These are phyloP conservation scores for Gasteruption jaculator DNA, from an alignment of 2,888 invertebrate genomes.

Conservation along the genomic window DNA sequence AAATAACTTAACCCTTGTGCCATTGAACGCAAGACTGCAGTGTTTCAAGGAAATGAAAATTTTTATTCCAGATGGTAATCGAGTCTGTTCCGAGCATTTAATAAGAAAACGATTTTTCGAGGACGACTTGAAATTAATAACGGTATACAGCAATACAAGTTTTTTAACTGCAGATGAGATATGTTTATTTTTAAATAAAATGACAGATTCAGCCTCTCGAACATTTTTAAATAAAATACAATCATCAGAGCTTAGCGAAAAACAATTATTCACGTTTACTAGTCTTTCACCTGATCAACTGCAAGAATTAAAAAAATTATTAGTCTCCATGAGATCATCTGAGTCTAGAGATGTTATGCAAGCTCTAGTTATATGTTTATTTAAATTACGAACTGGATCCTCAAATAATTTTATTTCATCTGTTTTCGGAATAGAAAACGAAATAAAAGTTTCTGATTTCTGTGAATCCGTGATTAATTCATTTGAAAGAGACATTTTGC, in stretches of 20 bases:
- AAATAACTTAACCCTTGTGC: slow-evolving; percentile 10
- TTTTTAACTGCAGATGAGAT: slow-evolving; percentile 6
- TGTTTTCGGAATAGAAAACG: slow-evolving; percentile 10
- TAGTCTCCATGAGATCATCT: slow-evolving; percentile 13
- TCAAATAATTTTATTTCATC: slow-evolving; percentile 13
- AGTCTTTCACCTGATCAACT: slow-evolving; percentile 12
- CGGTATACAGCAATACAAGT: slow-evolving; percentile 12
- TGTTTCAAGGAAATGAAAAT: slow-evolving; percentile 13
- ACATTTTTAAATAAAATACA: slow-evolving; percentile 7
- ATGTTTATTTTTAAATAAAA: slow-evolving; percentile 5
- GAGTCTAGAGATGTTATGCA: slow-evolving; percentile 15
- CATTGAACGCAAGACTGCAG: slow-evolving; percentile 9
- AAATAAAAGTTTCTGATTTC: slow-evolving; percentile 14
- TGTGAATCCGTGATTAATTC: slow-evolving; percentile 13
- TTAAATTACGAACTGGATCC: slow-evolving; percentile 17
- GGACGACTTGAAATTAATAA: slow-evolving; percentile 7
- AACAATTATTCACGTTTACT: slow-evolving; percentile 10
- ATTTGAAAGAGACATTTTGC: slow-evolving; percentile 16
- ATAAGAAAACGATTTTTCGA: slow-evolving; percentile 16
- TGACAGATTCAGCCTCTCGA: slow-evolving; percentile 4
- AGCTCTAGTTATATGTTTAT: slow-evolving; percentile 18
- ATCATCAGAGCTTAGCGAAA: slow-evolving; percentile 11
- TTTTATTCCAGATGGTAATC: slow-evolving; percentile 12
- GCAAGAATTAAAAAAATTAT: slow-evolving; percentile 10
- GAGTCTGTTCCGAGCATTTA: slow-evolving; percentile 14